These are phyloP conservation scores for Amphimedon queenslandica DNA, from an alignment of 37 sponge, comb jelly and placozoan species.

Conservation along the genomic window DNA sequence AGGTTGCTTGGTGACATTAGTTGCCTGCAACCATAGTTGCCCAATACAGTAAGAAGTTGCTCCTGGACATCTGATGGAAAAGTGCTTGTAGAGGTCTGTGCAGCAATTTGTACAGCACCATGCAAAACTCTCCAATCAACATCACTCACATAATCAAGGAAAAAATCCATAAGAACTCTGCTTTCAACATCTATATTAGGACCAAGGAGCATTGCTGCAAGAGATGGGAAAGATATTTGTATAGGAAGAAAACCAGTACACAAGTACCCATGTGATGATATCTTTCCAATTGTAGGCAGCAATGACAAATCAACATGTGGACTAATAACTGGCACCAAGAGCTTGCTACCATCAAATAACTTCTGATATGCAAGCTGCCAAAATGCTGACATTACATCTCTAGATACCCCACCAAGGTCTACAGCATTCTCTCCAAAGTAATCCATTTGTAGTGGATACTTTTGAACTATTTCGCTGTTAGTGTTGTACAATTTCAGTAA, in stretches of 20 bases:
- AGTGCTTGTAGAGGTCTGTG: no score
- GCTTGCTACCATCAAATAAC: neutral
- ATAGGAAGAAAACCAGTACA: neutral
- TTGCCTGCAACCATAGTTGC: neutral
- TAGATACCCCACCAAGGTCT: slow-evolving; percentile 10
- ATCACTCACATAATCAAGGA: neutral
- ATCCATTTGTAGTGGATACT: no score
- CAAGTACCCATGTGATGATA: neutral
- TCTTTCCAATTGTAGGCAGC: neutral
- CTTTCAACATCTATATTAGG: neutral
- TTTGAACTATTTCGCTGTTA: neutral
- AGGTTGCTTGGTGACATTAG: neutral
- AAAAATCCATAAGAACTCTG: neutral
- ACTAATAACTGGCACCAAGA: neutral
- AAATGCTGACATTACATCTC: slow-evolving; percentile 24
- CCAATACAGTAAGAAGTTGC: neutral
- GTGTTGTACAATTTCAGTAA: neutral
- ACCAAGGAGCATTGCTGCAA: neutral
- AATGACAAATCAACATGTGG: neutral
- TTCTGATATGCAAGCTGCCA: slow-evolving; percentile 8
- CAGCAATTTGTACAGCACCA: no score
- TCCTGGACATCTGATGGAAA: no score
- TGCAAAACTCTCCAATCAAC: no score
- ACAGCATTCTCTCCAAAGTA: neutral
- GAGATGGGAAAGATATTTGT: neutral